Percentiles rank a stretch among this genome's conserved stretches.
Conservation (phyloP, 2,888 invertebrate species). For the Rugalucina vietnamica region DNA sequence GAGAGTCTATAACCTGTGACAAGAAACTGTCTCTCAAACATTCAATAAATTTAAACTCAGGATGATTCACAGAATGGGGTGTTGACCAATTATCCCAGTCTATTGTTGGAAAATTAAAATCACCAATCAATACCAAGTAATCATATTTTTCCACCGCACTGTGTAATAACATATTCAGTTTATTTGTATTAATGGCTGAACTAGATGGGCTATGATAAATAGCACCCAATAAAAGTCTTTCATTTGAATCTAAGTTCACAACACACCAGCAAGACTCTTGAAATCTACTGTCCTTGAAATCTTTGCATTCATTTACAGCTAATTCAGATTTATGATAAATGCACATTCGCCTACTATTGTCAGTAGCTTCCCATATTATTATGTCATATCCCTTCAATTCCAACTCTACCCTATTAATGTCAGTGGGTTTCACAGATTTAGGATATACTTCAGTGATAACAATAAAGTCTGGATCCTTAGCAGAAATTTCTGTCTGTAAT, state of each 20-base stretch:
- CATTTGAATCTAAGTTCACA: not conserved
- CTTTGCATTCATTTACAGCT: not conserved
- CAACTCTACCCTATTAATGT: not conserved
- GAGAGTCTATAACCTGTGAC: not conserved
- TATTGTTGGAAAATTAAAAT: slow-evolving; percentile 3
- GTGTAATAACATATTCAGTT: not conserved
- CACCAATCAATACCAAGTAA: not conserved
- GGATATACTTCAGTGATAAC: not conserved
- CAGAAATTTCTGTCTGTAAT: not conserved
- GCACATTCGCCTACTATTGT: not conserved
- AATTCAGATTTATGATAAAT: not conserved
- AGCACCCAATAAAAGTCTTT: not conserved
- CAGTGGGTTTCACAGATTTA: not conserved
- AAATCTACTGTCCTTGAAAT: not conserved
- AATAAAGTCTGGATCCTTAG: not conserved
- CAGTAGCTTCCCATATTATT: not conserved
- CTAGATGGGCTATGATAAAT: not conserved
- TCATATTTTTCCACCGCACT: not conserved
- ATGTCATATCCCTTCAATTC: not conserved
- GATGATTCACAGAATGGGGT: not conserved
- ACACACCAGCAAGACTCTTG: not conserved
- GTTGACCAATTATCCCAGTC: slow-evolving; percentile 6
- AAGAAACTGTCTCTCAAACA: not conserved
- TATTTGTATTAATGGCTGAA: not conserved
- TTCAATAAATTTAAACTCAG: not conserved